A percentile compares a stretch with the other conserved stretches of the same genome.
Conservation (phyloP, 1,140 invertebrate species). For the Centruroides vittatus region DNA sequence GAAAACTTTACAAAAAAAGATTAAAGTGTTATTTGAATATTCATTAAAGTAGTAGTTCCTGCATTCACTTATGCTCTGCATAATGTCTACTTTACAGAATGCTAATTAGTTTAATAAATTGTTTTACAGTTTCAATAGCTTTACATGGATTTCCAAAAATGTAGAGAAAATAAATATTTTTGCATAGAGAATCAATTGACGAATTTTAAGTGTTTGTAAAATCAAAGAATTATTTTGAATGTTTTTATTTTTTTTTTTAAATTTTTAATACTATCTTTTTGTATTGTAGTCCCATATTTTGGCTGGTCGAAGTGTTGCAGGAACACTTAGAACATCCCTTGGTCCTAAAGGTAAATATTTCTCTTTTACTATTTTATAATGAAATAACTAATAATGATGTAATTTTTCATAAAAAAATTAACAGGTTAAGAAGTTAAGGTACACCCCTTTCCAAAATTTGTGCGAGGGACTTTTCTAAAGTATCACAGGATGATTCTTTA, state of each 20-base stretch:
- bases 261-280: constrained; percentile 12
- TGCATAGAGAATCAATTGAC: background rate
- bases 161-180: constrained; percentile 1
- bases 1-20: too few relatives aligned
- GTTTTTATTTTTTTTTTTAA: background rate
- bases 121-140: background rate
- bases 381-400: too few relatives aligned
- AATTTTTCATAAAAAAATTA: too few relatives aligned
- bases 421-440: too few relatives aligned
- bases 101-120: background rate
- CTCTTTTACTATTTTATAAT: background rate
- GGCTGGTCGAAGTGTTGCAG: constrained; percentile 80
- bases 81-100: too few relatives aligned
- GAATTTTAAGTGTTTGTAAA: background rate
- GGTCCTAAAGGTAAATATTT: constrained; percentile 61
- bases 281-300: constrained; percentile 83
- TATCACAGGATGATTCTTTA: background rate
- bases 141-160: background rate
- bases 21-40: too few relatives aligned
- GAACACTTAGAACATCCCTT: constrained; percentile 79
- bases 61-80: too few relatives aligned
- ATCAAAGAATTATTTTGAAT: background rate
- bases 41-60: too few relatives aligned
- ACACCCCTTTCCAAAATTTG: background rate
- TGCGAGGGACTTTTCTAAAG: background rate